Conservation (phyloP, 2,797 vertebrate species). For the Dromococcyx pavoninus region DNA sequence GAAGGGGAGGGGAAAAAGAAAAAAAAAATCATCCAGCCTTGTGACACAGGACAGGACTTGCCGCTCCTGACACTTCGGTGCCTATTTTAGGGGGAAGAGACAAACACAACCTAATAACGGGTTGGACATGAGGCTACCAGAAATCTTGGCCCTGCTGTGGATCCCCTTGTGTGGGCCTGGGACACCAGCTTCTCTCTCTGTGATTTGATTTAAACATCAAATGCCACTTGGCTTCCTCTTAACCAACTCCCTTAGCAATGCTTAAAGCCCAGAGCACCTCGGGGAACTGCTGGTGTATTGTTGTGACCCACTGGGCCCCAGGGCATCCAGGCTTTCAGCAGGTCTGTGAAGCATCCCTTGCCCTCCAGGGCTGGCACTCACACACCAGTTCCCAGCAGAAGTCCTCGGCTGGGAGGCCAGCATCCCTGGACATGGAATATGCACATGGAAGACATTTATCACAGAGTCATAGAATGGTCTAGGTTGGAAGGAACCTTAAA, state of each 20-base stretch:
- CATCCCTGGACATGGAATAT: neutral
- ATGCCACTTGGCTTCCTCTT: neutral
- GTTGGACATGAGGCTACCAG: neutral
- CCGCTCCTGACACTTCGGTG: neutral
- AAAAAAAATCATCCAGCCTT: neutral
- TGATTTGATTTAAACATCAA: neutral
- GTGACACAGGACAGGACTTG: slow-evolving; percentile 22
- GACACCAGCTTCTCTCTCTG: neutral
- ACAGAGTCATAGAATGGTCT: too few relatives aligned
- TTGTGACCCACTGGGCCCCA: neutral
- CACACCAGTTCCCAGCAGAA: neutral
- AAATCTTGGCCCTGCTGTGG: neutral
- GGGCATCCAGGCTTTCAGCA: neutral
- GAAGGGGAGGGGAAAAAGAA: neutral
- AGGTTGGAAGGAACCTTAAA: too few relatives aligned
- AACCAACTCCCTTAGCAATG: neutral
- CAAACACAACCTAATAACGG: slow-evolving; percentile 16
- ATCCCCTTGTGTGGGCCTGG: neutral
- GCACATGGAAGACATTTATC: neutral
- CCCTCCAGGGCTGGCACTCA: neutral
- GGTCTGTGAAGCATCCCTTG: neutral
- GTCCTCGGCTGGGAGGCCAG: neutral
- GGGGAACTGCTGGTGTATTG: neutral
- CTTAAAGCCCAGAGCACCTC: neutral
- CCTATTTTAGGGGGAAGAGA: slow-evolving; percentile 43